phyloP scores from a whole-genome alignment of 2,888 invertebrate genomes.

The Erpobdella octoculata region DNA sequence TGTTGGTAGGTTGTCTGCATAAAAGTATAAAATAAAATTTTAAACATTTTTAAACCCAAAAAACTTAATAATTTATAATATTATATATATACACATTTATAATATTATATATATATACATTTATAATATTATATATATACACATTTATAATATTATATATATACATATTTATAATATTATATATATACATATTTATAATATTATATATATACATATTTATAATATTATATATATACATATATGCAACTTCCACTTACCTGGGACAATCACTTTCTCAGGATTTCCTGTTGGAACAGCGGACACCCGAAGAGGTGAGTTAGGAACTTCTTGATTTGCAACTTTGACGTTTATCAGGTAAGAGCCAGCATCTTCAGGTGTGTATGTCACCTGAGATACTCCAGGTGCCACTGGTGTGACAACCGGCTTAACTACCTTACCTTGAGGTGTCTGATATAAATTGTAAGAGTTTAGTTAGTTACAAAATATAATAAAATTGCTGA shows the following conservation, averaged over 20 bases:
- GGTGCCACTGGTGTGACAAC: conserved; percentile 7
- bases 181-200: neutral
- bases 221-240: neutral
- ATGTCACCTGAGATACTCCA: conserved; percentile 24
- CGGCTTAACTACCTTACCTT: conserved; percentile 19
- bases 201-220: neutral
- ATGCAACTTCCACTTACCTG: conserved; percentile 16
- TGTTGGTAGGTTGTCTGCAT: conserved; percentile 6
- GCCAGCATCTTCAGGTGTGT: conserved; percentile 31
- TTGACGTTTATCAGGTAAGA: conserved; percentile 24
- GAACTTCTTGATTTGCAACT: conserved; percentile 29
- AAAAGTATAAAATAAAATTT: no score
- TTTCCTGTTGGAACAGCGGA: conserved; percentile 30
- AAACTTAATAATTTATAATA: no score
- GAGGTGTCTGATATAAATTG: conserved; percentile 12
- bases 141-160: neutral
- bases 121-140: neutral
- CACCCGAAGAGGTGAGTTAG: conserved; percentile 29
- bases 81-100: neutral
- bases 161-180: neutral
- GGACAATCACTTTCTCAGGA: conserved; percentile 29
- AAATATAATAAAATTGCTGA: neutral
- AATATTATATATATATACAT: neutral
- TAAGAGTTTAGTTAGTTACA: neutral
- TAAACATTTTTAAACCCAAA: no score